Percentiles rank a stretch among this genome's conserved stretches.
Conservation (phyloP, 2,888 invertebrate genomes). For the Melieria crassipennis region DNA sequence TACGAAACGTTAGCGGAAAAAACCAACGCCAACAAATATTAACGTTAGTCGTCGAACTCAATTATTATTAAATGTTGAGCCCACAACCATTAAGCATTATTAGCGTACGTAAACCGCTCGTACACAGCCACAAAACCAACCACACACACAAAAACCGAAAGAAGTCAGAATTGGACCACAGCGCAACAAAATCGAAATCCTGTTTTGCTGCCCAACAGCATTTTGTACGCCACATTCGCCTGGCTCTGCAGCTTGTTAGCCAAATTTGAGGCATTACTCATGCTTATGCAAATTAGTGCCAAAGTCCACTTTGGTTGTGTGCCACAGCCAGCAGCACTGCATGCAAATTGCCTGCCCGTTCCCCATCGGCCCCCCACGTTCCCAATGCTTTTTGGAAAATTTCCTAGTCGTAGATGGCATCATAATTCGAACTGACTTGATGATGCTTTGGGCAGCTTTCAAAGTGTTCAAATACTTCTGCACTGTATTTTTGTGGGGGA, state of each 20-base stretch:
- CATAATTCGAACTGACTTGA: no score
- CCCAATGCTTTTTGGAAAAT: no score
- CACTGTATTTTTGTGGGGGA: no score
- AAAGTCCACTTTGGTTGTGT: slow-evolving; percentile 31
- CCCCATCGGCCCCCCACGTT: not conserved
- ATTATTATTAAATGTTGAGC: slow-evolving; percentile 39
- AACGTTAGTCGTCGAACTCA: slow-evolving; percentile 39
- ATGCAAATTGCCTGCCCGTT: not conserved
- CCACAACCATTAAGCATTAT: slow-evolving; percentile 36
- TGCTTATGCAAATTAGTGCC: slow-evolving; percentile 46
- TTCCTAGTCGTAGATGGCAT: no score
- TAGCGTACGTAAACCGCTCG: slow-evolving; percentile 21
- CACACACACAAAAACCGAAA: not conserved
- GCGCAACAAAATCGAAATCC: slow-evolving; percentile 31
- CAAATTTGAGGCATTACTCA: slow-evolving; percentile 40
- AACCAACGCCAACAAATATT: slow-evolving; percentile 1
- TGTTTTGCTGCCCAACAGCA: slow-evolving; percentile 33
- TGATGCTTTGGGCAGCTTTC: no score
- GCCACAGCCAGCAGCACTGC: not conserved
- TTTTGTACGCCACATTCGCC: slow-evolving; percentile 21
- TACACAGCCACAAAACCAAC: slow-evolving; percentile 18
- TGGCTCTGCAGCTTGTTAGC: slow-evolving; percentile 26
- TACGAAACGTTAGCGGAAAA: no score
- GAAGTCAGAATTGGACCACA: slow-evolving; percentile 6
- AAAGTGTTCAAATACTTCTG: no score